Base-by-base conservation (phyloP, 1,140 invertebrate species). In the Heliconius melpomene region DNA sequence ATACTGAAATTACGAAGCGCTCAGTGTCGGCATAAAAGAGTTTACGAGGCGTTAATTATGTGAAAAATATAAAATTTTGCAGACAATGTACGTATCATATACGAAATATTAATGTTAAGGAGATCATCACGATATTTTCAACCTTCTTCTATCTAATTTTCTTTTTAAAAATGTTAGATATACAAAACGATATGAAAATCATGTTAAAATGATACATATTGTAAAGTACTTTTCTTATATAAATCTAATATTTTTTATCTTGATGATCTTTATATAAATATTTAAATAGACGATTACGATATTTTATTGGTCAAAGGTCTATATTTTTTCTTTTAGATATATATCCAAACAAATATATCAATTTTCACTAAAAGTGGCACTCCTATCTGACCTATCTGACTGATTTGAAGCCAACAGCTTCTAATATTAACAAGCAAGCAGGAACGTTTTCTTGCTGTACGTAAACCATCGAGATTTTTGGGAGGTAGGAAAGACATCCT, bases 41-140 rank as follows among this genome's bases (percentile, higher is more conserved):
- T 75, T 75, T 75, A 75, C 60, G 52, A 66, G 32, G 74, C 60
- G n/a, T 54, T 52, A 50, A 66, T 75, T 40, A 38, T 66, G 60
- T 40, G 23, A 7, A 66, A 66, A 66, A 66, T 66, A 66, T 66
- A 66, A 66, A 66, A 29, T 26, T 66, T 66, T 29, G 60, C 23
- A 66, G 60, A 66, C 60, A 66, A 66, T 66, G 60, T 9, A 52
- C 9, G 54, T 66, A 66, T 66, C 26, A 29, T 66, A n/a, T 66
- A 11, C 60, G 60, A 66, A 66, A 66, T 66, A 9, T 66, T 23
- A 66, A 66, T 29, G 60, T 66, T 26, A 66, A 26, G 54, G n/a
- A 29, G 26, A 66, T 66, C 60, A 29, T 66, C 60, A 3, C 9
- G 60, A 66, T 66, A 66, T 66, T 66, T 66, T 66, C 57, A 66